Conservation (phyloP, 2,113 vertebrate species). For the Ginglymostoma cirratum region DNA sequence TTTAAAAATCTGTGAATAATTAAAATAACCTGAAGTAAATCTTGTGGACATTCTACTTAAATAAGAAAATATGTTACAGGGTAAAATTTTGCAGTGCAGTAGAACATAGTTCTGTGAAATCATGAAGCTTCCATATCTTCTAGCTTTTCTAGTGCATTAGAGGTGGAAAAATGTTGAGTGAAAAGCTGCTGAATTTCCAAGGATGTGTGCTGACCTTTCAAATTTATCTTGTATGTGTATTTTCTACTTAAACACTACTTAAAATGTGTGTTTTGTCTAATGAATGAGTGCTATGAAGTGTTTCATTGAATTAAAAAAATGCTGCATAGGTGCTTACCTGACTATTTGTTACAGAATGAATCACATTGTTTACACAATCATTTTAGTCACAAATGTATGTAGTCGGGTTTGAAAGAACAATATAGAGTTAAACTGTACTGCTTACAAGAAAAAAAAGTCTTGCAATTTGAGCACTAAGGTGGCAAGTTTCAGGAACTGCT, state of each 20-base stretch:
- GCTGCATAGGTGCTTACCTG: background rate
- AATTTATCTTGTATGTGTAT: background rate
- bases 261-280: background rate
- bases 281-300: background rate
- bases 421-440: background rate
- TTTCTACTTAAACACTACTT: background rate
- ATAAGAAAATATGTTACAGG: background rate
- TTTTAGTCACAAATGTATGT: background rate
- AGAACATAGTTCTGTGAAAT: background rate
- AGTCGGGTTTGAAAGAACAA: background rate
- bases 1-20: background rate
- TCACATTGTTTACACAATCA: background rate
- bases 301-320: conserved; percentile 2
- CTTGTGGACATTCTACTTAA: background rate
- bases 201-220: background rate
- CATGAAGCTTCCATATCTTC: background rate
- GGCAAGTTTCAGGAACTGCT: background rate
- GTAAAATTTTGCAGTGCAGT: background rate
- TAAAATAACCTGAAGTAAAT: background rate
- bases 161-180: background rate
- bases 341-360: background rate
- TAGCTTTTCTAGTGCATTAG: background rate
- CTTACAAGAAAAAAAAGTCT: background rate
- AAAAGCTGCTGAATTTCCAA: background rate
- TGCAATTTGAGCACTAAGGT: background rate